Evolutionary conservation across 2,113 vertebrate species (phyloP).

Genomic region (Maccullochella peelii): DNA sequence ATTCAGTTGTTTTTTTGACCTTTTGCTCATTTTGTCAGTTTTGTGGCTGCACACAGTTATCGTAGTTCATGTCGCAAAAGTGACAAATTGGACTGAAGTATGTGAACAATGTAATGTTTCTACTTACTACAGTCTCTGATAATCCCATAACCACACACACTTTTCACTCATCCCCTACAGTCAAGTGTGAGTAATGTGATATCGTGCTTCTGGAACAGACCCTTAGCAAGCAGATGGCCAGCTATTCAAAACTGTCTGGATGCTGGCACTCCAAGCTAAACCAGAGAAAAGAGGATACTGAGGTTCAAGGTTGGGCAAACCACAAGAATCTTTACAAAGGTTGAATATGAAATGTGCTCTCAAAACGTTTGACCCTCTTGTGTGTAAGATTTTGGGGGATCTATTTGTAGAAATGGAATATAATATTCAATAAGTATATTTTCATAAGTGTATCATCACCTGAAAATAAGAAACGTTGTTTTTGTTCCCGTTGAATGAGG

Average conservation of each 20-base stretch:
- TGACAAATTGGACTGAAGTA: background rate
- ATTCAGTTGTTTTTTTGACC: no score
- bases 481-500: no score
- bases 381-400: no score
- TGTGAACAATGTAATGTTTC: slow-evolving; percentile 13
- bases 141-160: slow-evolving; percentile 36
- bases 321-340: slow-evolving; percentile 22
- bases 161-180: slow-evolving; percentile 51
- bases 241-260: slow-evolving; percentile 69
- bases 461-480: no score
- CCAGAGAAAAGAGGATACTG: slow-evolving; percentile 19
- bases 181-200: slow-evolving; percentile 71
- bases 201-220: slow-evolving; percentile 48
- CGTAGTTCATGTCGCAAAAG: background rate
- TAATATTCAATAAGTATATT: no score
- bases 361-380: slow-evolving; percentile 2
- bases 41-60: no score
- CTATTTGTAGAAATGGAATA: no score
- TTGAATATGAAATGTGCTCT: background rate
- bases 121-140: slow-evolving; percentile 5
- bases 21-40: no score
- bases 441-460: no score
- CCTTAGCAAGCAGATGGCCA: slow-evolving; percentile 73
- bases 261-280: slow-evolving; percentile 36
- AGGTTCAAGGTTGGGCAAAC: slow-evolving; percentile 32